Base-by-base conservation (phyloP, 2,113 vertebrate genomes). In the Ranitomeya imitator region DNA sequence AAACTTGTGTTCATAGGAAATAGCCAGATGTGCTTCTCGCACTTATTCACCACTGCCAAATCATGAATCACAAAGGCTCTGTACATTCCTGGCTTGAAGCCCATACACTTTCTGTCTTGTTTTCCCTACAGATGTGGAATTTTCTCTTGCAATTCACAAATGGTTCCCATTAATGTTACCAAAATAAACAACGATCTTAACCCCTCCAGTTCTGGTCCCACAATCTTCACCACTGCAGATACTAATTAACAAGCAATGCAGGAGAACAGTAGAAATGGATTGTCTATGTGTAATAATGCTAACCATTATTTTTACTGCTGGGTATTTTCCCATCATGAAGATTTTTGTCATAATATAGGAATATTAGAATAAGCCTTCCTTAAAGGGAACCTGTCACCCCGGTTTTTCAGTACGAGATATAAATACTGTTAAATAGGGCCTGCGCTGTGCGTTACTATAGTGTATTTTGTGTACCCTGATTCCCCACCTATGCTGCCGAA, bases 131-230 rank as follows among this genome's bases (percentile, higher is more conserved):
- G 74, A 79, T 7, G 69, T 54, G 76, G 85, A 86, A 86, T 86
- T 86, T 86, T 8, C 76, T 86, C 21, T 79, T 86, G 76, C 31
- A 79, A 86, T 79, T 86, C 76, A 67, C 85, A 86, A 86, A 79
- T 86, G 76, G 85, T 86, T 86, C 85, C 9, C 76, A 79, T 86
- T 86, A 86, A 21, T 6, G 59, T 79, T 69, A 79, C 85, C 76
- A 86, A 86, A 86, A 86, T 79, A 86, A 86, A 86, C 73, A 69
- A 10, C 5, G 7, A 52, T 2, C 85, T 57, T 86, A 86, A 86
- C 85, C 54, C 74, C n/a, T 63, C 37, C 55, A 52, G 7, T 57
- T 23, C 85, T 57, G 45, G 1, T 15, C 55, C 57, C 51, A 37
- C 16, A 23, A 52, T 26, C 63, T 12, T 9, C 13, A 26, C 80